A percentile compares a stretch with the other conserved stretches of the same genome.
phyloP scores from a whole-genome alignment of 2,797 vertebrate species.

The Cirrhinus mrigala region DNA sequence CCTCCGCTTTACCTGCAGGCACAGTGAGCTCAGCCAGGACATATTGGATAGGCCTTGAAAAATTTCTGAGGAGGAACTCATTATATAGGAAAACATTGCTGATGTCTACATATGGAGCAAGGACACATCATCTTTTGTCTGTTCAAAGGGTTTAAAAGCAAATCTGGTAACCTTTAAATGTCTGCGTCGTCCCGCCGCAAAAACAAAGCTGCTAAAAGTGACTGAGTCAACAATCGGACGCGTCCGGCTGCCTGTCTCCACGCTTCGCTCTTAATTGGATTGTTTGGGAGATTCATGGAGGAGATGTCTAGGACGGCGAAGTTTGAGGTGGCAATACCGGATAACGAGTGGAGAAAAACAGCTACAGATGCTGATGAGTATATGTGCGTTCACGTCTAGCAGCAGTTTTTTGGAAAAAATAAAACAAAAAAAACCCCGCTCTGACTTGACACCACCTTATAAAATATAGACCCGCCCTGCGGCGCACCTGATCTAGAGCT shows the following conservation, averaged over 20 bases:
- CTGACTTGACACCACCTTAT: constrained; percentile 28
- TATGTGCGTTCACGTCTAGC: constrained; percentile 18
- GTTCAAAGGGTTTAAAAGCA: constrained; percentile 32
- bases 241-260: constrained; percentile 12
- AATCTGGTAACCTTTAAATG: constrained; percentile 37
- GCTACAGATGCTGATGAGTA: constrained; percentile 32
- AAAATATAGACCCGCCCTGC: constrained; percentile 45
- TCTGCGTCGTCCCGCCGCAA: constrained; percentile 3
- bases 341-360: constrained; percentile 26
- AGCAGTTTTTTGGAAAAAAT: not conserved
- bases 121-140: constrained; percentile 44
- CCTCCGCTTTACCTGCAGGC: constrained; percentile 56
- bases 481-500: constrained; percentile 31
- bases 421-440: not conserved
- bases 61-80: constrained; percentile 52
- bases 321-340: constrained; percentile 17
- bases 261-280: constrained; percentile 23
- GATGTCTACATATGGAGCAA: constrained; percentile 54
- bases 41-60: constrained; percentile 57
- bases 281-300: constrained; percentile 47
- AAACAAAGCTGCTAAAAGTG: constrained; percentile 31
- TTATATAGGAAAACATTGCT: constrained; percentile 57
- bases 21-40: constrained; percentile 42
- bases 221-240: constrained; percentile 41
- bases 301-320: constrained; percentile 33